A percentile compares a stretch with the other conserved stretches of the same genome.
Conservation (phyloP, 2,113 vertebrate genomes). For the Sceloporus tristichus region DNA sequence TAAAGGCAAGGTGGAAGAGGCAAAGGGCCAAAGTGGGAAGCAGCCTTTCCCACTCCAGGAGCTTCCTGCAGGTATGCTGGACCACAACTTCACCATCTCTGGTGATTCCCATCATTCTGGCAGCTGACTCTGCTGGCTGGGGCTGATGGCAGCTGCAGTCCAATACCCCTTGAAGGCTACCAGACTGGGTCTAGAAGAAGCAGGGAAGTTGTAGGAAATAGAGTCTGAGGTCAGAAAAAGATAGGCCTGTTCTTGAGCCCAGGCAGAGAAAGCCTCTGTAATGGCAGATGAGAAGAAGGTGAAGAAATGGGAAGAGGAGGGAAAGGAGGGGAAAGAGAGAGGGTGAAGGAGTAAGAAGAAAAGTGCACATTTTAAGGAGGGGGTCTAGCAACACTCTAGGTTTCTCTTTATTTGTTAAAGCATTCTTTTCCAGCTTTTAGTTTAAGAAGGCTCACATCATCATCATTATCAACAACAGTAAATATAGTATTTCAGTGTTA, state of each 20-base stretch:
- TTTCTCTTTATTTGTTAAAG: not conserved
- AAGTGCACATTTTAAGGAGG: no score
- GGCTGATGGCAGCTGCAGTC: not conserved
- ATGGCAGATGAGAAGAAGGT: not conserved
- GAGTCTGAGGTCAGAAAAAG: no score
- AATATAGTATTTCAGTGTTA: not conserved
- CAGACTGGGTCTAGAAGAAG: no score
- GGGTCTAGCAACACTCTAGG: not conserved
- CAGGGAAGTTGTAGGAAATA: no score
- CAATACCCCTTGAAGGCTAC: not conserved
- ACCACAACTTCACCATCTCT: not conserved
- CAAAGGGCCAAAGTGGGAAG: not conserved
- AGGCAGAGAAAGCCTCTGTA: not conserved
- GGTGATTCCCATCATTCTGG: not conserved
- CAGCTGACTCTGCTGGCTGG: not conserved
- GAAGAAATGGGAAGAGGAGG: not conserved
- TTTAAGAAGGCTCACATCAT: no score
- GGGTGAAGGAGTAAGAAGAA: not conserved
- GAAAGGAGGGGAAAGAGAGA: not conserved
- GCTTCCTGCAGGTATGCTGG: not conserved
- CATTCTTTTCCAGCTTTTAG: not conserved
- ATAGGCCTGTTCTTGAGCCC: no score
- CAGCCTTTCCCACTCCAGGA: not conserved
- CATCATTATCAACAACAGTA: not conserved
- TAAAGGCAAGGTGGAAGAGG: not conserved